Conservation (phyloP, 1,140 invertebrate genomes). For the Eueides isabella region DNA sequence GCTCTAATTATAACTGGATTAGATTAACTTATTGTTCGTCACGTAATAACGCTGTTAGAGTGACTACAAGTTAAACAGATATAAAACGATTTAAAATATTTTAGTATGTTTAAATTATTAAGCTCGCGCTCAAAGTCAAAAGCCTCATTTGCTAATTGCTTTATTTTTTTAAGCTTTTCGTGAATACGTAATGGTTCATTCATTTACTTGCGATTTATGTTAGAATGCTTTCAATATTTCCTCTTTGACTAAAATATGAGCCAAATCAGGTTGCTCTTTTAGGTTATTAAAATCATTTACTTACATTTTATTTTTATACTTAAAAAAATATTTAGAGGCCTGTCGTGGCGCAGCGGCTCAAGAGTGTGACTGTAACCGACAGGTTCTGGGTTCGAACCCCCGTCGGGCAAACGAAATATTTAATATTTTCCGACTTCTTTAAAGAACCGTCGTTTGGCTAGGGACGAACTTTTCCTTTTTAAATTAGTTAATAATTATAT, state of each 20-base stretch:
- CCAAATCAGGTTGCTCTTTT: not conserved
- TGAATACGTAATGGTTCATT: slow-evolving; percentile 14
- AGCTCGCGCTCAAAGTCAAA: slow-evolving; percentile 18
- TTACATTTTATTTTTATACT: not conserved
- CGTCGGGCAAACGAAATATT: no score
- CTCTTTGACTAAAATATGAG: slow-evolving; percentile 3
- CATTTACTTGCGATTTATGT: not conserved
- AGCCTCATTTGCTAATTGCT: slow-evolving; percentile 24
- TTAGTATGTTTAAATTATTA: slow-evolving; percentile 13
- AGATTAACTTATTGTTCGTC: not conserved
- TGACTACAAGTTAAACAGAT: not conserved
- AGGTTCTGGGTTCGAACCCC: no score
- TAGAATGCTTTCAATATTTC: not conserved
- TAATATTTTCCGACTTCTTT: no score
- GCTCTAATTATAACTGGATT: no score
- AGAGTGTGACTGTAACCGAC: no score
- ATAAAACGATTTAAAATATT: slow-evolving; percentile 13
- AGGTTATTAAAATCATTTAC: not conserved
- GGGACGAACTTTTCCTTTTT: no score
- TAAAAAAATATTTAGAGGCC: no score
- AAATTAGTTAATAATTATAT: no score
- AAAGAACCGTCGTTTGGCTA: no score
- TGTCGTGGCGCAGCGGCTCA: no score
- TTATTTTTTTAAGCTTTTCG: slow-evolving; percentile 6
- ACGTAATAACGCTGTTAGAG: not conserved